Evolutionary conservation across 2,888 invertebrate species (phyloP), one percentile per base, ranked within the genome.

Genomic region (Pterostichus niger): DNA sequence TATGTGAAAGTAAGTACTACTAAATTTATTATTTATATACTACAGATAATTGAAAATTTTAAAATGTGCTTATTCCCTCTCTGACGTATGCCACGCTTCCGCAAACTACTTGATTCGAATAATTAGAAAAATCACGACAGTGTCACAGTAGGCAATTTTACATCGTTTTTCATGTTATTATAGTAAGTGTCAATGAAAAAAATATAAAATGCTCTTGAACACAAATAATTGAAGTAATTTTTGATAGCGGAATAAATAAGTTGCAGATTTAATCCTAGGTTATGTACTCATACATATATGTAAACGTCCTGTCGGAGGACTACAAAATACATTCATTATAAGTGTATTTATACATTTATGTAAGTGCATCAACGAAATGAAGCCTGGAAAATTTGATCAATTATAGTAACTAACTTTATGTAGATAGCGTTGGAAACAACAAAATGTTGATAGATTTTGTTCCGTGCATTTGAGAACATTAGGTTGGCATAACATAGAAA

Each of bases 171-270:
- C 24, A 7, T 24, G 59, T 24, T 24, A 24, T 59, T 59, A 17
- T 9, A 9, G 59, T 10, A 31, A 59, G 59, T 59, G 59, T 31
- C 59, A 59, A 59, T 59, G 59, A 59, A 59, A 40, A n/a, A 56
- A 59, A 59, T 31, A 7, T 24, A 31, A 11, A 3, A 6, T 33
- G 68, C n/a, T 68, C 68, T 68, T 68, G 68, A 40, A 61, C 33
- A 61, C n/a, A 33, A 33, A 33, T 68, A 44, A 68, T 68, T 68
- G 68, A 9, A 40, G 40, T 68, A 11, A 68, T 68, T 68, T 54
- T 68, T 33, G 68, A n/a, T 44, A 40, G 68, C 68, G 68, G 68
- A 68, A 68, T 68, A 68, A 35, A 68, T 68, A 1, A 59, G 68
- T 68, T 68, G 44, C 31, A 59, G 5, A 24, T 10, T 59, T 17